These are phyloP conservation scores for Pollachius pollachius DNA, from an alignment of 2,113 vertebrate species.

Conservation along the genomic window DNA sequence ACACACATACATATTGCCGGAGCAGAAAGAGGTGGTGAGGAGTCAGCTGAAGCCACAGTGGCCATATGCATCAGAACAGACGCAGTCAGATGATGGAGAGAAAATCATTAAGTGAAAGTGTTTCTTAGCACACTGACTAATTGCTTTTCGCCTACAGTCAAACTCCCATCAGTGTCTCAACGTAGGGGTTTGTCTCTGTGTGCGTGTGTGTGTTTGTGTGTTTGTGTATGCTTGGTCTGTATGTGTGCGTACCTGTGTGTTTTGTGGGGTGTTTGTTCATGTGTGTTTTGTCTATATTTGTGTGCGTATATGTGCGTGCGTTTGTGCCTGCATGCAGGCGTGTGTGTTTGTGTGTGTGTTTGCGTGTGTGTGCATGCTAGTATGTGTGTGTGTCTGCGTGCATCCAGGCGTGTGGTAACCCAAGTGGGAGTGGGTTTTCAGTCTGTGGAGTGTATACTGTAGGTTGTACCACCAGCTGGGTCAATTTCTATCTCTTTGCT, in stretches of 20 bases:
- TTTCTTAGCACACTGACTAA: slow-evolving; percentile 37
- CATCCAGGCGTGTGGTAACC: slow-evolving; percentile 9
- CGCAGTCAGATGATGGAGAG: neutral
- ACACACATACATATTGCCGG: slow-evolving; percentile 26
- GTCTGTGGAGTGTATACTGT: neutral
- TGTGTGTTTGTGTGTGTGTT: slow-evolving; percentile 1
- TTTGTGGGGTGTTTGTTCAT: slow-evolving; percentile 3
- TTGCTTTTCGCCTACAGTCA: slow-evolving; percentile 34
- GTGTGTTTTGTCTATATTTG: slow-evolving; percentile 1
- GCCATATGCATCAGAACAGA: slow-evolving; percentile 5
- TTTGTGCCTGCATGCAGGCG: neutral
- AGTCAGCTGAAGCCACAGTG: slow-evolving; percentile 7
- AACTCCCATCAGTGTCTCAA: slow-evolving; percentile 15
- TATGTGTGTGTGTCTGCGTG: slow-evolving; percentile 5
- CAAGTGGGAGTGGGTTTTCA: slow-evolving; percentile 12
- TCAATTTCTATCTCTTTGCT: slow-evolving; percentile 64
- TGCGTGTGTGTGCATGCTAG: neutral
- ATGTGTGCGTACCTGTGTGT: slow-evolving; percentile 14
- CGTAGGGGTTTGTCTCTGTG: neutral
- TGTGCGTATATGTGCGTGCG: neutral
- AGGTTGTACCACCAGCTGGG: slow-evolving; percentile 61
- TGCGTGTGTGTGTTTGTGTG: slow-evolving; percentile 9
- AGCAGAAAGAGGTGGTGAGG: slow-evolving; percentile 4
- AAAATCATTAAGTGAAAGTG: slow-evolving; percentile 32
- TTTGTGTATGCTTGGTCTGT: neutral